phyloP scores from a whole-genome alignment of 2,888 invertebrate genomes.

The Tetheella fluctuosa region DNA sequence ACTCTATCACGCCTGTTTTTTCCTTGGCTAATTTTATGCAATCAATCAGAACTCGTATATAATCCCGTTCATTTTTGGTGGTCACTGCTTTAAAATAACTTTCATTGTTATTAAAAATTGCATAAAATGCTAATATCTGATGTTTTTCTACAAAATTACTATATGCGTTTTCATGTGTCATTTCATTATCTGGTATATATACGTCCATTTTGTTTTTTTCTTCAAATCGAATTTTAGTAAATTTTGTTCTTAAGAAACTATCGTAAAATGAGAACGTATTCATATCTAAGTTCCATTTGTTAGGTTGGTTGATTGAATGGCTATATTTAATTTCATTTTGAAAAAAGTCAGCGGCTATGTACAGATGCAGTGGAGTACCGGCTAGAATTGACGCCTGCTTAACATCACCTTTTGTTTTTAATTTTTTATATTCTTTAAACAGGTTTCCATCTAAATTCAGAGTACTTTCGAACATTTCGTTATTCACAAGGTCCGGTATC shows the following conservation, averaged over 20 bases:
- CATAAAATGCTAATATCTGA: conserved; percentile 24
- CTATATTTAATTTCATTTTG: conserved; percentile 21
- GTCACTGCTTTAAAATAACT: not conserved
- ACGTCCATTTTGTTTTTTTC: conserved; percentile 27
- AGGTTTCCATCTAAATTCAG: not conserved
- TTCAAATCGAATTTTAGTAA: conserved; percentile 23
- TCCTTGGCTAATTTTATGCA: not conserved
- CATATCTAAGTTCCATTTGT: conserved; percentile 24
- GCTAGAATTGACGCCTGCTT: not conserved
- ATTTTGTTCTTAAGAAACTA: conserved; percentile 24
- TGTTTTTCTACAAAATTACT: conserved; percentile 18
- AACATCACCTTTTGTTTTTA: not conserved
- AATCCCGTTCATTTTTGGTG: not conserved
- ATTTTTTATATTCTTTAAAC: not conserved
- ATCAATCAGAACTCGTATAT: not conserved
- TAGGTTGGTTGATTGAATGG: not conserved
- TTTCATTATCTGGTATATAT: conserved; percentile 20
- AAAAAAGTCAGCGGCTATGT: conserved; percentile 21
- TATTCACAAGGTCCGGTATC: not conserved
- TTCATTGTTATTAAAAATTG: conserved; percentile 15
- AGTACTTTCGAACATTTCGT: conserved; percentile 6
- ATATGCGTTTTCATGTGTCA: conserved; percentile 14
- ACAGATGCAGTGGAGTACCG: conserved; percentile 14
- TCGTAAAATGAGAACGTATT: conserved; percentile 27
- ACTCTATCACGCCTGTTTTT: conserved; percentile 16